Conservation (phyloP, 1,140 invertebrate genomes). For the Parapsyche elsis region DNA sequence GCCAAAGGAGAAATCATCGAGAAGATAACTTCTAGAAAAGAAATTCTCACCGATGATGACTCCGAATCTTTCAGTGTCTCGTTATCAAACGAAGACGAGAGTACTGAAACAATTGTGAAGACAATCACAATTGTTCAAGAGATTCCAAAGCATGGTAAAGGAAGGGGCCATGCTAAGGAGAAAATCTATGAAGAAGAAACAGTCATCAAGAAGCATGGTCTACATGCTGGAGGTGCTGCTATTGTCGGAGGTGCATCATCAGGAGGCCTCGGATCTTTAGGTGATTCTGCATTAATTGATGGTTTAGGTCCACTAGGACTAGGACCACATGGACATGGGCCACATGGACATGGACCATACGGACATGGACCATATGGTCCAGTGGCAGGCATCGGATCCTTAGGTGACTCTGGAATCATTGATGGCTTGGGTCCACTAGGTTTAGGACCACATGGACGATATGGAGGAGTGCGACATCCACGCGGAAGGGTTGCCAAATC, state of each 20-base stretch:
- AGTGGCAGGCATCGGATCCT: not conserved
- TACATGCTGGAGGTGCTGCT: not conserved
- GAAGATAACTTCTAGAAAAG: constrained; percentile 47
- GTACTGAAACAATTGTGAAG: constrained; percentile 54
- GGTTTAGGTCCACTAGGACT: constrained; percentile 8
- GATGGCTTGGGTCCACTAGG: not conserved
- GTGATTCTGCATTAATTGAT: not conserved
- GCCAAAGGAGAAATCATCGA: constrained; percentile 52
- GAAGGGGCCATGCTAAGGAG: constrained; percentile 47
- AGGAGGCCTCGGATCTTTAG: not conserved
- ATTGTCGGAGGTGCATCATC: not conserved
- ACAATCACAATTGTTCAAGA: constrained; percentile 53
- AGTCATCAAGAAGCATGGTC: constrained; percentile 52
- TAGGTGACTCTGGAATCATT: not conserved
- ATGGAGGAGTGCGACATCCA: too few species aligned
- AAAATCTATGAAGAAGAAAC: constrained; percentile 55
- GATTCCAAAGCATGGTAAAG: constrained; percentile 51
- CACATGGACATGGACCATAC: constrained; percentile 6
- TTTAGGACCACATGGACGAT: not conserved
- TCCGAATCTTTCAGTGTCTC: constrained; percentile 34
- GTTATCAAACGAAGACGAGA: constrained; percentile 44
- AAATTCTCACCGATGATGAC: constrained; percentile 50
- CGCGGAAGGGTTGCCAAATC: too few species aligned
- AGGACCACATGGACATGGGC: not conserved
- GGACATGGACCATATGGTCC: not conserved